These are phyloP conservation scores for Tachina lurida DNA, from an alignment of 2,888 invertebrate species.

Conservation along the genomic window DNA sequence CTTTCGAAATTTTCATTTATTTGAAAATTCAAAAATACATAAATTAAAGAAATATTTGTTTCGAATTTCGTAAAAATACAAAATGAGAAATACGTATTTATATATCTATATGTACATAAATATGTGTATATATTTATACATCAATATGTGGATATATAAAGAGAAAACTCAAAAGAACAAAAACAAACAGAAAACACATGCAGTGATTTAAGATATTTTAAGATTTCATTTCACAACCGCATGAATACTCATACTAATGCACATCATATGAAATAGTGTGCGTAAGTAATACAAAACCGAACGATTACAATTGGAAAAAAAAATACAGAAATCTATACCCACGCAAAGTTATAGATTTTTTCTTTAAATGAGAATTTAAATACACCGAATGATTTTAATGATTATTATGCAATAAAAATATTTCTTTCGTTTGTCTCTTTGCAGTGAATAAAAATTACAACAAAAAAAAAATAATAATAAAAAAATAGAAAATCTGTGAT, in stretches of 20 bases:
- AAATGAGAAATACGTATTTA: background rate
- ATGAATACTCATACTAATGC: conserved; percentile 10
- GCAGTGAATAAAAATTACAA: conserved; percentile 13
- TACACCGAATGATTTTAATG: conserved; percentile 20
- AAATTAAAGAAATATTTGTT: conserved; percentile 31
- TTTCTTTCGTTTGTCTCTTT: conserved; percentile 34
- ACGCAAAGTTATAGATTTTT: conserved; percentile 61
- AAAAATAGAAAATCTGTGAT: conserved; percentile 21
- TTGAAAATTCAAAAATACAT: conserved; percentile 4
- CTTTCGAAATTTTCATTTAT: background rate
- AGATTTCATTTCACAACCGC: conserved; percentile 79
- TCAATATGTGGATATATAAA: background rate
- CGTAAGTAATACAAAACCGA: conserved; percentile 63
- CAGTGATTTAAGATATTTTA: conserved; percentile 81
- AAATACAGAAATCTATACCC: conserved; percentile 60
- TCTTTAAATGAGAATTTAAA: conserved; percentile 25
- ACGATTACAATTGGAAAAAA: conserved; percentile 59
- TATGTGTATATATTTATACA: too few species aligned
- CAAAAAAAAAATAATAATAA: background rate
- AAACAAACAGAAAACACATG: conserved; percentile 52
- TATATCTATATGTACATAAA: too few species aligned
- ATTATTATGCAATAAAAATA: background rate
- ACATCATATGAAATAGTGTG: conserved; percentile 22
- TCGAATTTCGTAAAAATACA: conserved; percentile 55
- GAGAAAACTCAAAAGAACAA: conserved; percentile 5